Conservation (phyloP, 2,113 vertebrate genomes). For the Engraulis encrasicolus region DNA sequence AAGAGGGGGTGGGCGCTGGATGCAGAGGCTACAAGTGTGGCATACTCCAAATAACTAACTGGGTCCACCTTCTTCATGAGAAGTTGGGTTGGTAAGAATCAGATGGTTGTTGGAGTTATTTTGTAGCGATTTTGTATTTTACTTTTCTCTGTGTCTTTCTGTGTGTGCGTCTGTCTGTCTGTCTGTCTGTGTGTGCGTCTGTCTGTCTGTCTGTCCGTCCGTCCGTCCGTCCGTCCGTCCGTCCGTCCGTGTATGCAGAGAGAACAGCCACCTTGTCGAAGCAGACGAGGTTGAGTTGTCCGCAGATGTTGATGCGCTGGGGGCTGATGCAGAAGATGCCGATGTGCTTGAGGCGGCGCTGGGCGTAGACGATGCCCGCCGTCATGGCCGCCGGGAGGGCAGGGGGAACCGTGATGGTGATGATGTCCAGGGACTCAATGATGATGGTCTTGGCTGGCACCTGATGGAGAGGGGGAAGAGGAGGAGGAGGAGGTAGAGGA, state of each 20-base stretch:
- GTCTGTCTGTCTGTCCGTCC: not conserved
- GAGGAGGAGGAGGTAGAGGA: not conserved
- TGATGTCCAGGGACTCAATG: constrained; percentile 94
- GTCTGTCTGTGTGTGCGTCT: not conserved
- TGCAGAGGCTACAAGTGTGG: too few relatives aligned
- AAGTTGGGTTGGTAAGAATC: too few relatives aligned
- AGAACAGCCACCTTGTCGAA: constrained; percentile 88
- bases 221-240: too few relatives aligned
- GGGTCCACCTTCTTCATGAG: too few relatives aligned
- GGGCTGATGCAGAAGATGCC: constrained; percentile 99
- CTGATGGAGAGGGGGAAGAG: constrained; percentile 64
- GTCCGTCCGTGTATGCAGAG: not conserved
- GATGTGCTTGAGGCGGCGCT: constrained; percentile 85
- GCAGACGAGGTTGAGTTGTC: constrained; percentile 95
- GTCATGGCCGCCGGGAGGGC: constrained; percentile 97
- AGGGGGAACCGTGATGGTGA: constrained; percentile 97
- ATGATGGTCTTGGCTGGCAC: constrained; percentile 84
- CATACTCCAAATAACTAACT: too few relatives aligned
- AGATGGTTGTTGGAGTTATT: too few relatives aligned
- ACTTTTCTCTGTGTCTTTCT: too few relatives aligned
- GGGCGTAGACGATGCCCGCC: constrained; percentile 95
- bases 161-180: too few relatives aligned
- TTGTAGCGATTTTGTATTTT: too few relatives aligned
- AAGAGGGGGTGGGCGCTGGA: too few relatives aligned
- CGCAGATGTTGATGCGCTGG: constrained; percentile 97